Evolutionary conservation across 2,888 invertebrate genomes (phyloP).

Genomic region (Hofmannophila pseudospretella): DNA sequence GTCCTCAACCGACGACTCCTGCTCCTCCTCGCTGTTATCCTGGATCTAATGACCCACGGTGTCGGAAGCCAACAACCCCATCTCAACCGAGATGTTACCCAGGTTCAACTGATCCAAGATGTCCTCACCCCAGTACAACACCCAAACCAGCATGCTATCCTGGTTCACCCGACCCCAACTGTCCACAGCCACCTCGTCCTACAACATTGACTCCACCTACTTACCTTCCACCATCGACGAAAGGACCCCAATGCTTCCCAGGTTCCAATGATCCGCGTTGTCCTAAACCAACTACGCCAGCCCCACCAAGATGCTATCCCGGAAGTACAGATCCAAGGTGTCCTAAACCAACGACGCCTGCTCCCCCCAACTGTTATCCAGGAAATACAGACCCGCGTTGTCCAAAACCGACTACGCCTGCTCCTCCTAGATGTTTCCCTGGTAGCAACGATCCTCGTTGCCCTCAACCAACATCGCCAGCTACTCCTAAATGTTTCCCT

Average conservation of each 20-base stretch:
- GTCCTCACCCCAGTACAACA: slow-evolving; percentile 38
- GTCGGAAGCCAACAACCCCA: slow-evolving; percentile 23
- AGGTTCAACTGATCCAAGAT: slow-evolving; percentile 38
- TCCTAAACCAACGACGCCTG: slow-evolving; percentile 22
- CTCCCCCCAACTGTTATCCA: slow-evolving; percentile 24
- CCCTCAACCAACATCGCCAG: slow-evolving; percentile 29
- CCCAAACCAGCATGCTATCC: slow-evolving; percentile 47
- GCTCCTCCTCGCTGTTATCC: slow-evolving; percentile 21
- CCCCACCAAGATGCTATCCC: slow-evolving; percentile 23
- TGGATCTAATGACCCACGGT: slow-evolving; percentile 20
- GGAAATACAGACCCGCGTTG: slow-evolving; percentile 28
- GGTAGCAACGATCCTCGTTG: slow-evolving; percentile 35
- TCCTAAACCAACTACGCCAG: slow-evolving; percentile 27
- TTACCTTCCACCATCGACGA: slow-evolving; percentile 17
- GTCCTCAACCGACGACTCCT: slow-evolving; percentile 33
- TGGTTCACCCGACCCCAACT: slow-evolving; percentile 34
- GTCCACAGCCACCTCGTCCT: slow-evolving; percentile 30
- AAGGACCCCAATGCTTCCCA: slow-evolving; percentile 31
- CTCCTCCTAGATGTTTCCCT: slow-evolving; percentile 26
- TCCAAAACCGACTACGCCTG: slow-evolving; percentile 31
- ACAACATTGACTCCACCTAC: slow-evolving; percentile 18
- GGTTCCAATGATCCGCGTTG: slow-evolving; percentile 26
- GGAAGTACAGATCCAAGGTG: slow-evolving; percentile 20
- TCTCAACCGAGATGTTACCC: slow-evolving; percentile 35
- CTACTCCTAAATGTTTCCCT: slow-evolving; percentile 29